Evolutionary conservation across 2,113 vertebrate genomes (phyloP).

Genomic region (Dipodomys spectabilis): DNA sequence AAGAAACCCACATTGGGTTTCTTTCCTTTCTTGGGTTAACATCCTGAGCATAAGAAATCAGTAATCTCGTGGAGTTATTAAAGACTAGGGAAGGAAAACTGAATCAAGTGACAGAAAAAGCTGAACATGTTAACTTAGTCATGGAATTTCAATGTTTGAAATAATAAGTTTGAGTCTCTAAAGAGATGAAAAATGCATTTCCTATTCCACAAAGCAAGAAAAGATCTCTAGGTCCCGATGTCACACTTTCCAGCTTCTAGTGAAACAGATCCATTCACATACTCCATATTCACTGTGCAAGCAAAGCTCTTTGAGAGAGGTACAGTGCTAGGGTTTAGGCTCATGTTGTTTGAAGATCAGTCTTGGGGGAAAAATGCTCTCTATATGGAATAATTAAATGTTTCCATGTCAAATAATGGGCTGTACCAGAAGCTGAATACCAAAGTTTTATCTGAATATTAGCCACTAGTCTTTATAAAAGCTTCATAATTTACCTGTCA

Average conservation of each 20-base stretch:
- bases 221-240: background rate
- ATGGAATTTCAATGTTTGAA: constrained; percentile 51
- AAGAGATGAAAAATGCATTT: background rate
- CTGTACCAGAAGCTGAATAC: background rate
- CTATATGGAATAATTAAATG: background rate
- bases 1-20: constrained; percentile 61
- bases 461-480: background rate
- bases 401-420: background rate
- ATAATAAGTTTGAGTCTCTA: constrained; percentile 47
- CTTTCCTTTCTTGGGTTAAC: constrained; percentile 70
- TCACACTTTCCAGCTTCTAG: background rate
- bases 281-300: background rate
- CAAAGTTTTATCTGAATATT: background rate
- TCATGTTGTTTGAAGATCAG: background rate
- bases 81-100: background rate
- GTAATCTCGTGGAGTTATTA: background rate
- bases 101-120: constrained; percentile 32
- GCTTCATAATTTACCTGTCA: background rate
- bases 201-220: constrained; percentile 17
- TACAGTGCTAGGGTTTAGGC: background rate
- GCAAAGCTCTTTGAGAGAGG: background rate
- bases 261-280: background rate
- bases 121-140: constrained; percentile 37
- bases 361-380: background rate
- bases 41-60: constrained; percentile 56